Evolutionary conservation across 2,888 invertebrate species (phyloP), one percentile per base, ranked within the genome.

Genomic region (Drosophila colorata): DNA sequence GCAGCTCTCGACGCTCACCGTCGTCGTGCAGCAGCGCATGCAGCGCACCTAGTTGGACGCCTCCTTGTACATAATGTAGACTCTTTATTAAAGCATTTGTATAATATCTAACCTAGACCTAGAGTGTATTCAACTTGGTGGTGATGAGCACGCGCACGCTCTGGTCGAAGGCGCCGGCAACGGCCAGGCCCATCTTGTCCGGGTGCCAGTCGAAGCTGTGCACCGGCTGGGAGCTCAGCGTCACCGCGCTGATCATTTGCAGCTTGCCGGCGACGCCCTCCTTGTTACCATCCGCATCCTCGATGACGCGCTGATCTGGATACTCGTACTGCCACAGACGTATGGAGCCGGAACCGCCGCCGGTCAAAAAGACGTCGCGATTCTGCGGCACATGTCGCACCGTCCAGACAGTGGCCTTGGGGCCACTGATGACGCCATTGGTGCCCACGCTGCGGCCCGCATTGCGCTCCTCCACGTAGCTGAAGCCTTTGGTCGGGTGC

Each of bases 271-370:
- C 92, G 0, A 97, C 95, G 2, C 98, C 98, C 59, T 94, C 92
- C 0, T 94, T 94, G 2, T 94, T 93, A 0, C 96, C 97, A 79
- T 97, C 95, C 0, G 93, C 91, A 84, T 96, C 96, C 0, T 95
- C 94, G 38, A 94, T 94, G 43, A 93, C 94, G 38, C 98, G 93
- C 75, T 95, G 95, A 8, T 95, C 94, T 0, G 98, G 98, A 91
- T 98, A 98, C 68, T 94, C 93, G 96, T 99, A 98, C 93, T 98
- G 97, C 98, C 98, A 99, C n/a, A 99, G 93, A 71, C 96, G 95
- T 16, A 98, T 91, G n/a, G 97, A 95, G 7, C 99, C 99, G 76
- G 95, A 95, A 0, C 99, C 99, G 2, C 98, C 97, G 66, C 96
- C 95, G 0, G 98, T 98, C 87, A 96, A 94, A 90, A 98, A 99